Percentiles rank a stretch among this genome's conserved stretches.
Conservation (phyloP, 1,140 invertebrate genomes). For the Octopus bimaculoides region DNA sequence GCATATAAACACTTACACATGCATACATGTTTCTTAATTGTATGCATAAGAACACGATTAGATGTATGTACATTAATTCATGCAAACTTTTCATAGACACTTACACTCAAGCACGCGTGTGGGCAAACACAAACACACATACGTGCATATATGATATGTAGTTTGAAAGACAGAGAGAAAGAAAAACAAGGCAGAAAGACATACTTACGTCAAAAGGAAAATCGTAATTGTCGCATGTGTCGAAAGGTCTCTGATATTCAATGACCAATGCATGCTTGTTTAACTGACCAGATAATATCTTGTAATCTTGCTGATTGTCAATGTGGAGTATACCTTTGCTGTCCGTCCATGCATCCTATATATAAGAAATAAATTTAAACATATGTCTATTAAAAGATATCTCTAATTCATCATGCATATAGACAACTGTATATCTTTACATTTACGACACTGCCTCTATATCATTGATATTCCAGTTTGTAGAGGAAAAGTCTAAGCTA, state of each 20-base stretch:
- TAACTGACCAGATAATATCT: slow-evolving; percentile 55
- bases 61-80: too few species aligned
- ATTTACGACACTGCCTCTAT: too few species aligned
- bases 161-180: neutral
- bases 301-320: slow-evolving; percentile 79
- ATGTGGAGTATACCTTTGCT: slow-evolving; percentile 66
- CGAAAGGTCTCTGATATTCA: slow-evolving; percentile 75
- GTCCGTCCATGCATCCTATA: slow-evolving; percentile 75
- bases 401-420: too few species aligned
- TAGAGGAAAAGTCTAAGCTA: too few species aligned
- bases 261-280: slow-evolving; percentile 57
- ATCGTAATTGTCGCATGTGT: slow-evolving; percentile 88
- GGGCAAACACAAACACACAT: neutral
- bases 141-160: neutral
- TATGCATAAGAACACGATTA: too few species aligned
- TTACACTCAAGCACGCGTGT: neutral
- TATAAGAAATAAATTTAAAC: neutral
- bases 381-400: neutral
- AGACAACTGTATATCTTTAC: too few species aligned
- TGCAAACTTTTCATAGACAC: neutral
- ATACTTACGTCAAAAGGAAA: slow-evolving; percentile 78
- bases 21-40: too few species aligned
- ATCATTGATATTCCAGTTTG: too few species aligned
- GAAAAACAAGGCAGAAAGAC: too few species aligned
- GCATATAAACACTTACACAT: too few species aligned